Evolutionary conservation across 2,113 vertebrate genomes (phyloP), one percentile per base, ranked within the genome.

Genomic region (Casuarius casuarius): DNA sequence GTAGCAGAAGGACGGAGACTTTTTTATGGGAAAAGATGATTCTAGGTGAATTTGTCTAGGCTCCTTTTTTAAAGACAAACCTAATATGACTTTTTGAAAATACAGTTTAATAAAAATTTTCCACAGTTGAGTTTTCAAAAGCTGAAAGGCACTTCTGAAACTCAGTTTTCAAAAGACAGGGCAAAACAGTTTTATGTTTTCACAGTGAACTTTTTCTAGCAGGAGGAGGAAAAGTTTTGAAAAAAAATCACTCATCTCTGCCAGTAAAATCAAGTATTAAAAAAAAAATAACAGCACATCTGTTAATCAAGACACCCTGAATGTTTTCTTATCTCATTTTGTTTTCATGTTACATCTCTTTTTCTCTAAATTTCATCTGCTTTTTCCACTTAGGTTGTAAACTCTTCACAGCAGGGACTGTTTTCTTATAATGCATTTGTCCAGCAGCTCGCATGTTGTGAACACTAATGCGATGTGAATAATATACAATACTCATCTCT

Each of bases 381-480:
- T 73, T 91, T 94, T 87, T 85, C 84, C 85, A 46, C 56, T 72
- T 91, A 33, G 49, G n/a, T 29, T 95, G 74, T 94, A 97, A 97
- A 91, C 67, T 77, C 84, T 51, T 96, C 92, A 92, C 91, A 94
- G 94, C 81, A 85, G 77, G 84, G 31, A 33, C 67, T 90, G 58
- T 77, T 90, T 90, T 77, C 76, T 85, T 83, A 65, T 67, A 83
- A 94, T 31, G 68, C 81, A 73, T 95, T 95, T 96, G 94, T 95
- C 92, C 94, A 91, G 87, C 91, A 95, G 81, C 72, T 94, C 74
- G 58, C 88, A 89, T 67, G 74, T 94, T 95, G 92, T 88, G 92
- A 95, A 89, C 49, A 66, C 70, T 95, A 90, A 96, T 92, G 81
- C 3, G 51, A 80, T 83, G 92, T 94, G 95, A 96, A 92, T 94